Base-by-base conservation (phyloP, 2,113 vertebrate genomes). In the Rhipidura dahli region DNA sequence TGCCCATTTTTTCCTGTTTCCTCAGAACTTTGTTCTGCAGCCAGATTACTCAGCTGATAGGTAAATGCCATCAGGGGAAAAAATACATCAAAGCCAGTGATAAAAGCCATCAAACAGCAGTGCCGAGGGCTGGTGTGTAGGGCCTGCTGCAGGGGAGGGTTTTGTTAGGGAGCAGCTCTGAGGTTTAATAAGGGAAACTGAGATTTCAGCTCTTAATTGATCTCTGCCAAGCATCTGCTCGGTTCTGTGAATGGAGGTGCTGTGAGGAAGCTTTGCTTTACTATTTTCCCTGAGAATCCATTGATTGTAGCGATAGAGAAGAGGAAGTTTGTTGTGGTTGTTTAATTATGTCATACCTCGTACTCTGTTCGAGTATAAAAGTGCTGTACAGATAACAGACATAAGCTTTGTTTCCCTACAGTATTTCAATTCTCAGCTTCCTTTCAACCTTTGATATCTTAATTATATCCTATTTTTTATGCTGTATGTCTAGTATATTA, bases 361-460 rank as follows among this genome's bases (percentile, higher is more conserved):
- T 76, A 15, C 21, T 69, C 89, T 80, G 69, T 87, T 93, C 66
- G 94, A 90, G 33, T 66, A 26, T 56, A 40, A 79, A 90, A 94
- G 64, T 56, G 56, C 79, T 90, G 60, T 0, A 1, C 39, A 86
- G 92, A 92, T 96, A 95, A 95, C 78, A 77, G 66, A 4, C 28
- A 2, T 33, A 16, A 60, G 79, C 68, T 90, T 94, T 94, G 77
- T 83, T 93, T 96, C 75, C 56, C 31, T 80, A 18, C 2, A 4
- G 35, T 80, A 15, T 47, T 93, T 89, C 78, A 88, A 81, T 96
- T 93, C 87, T 93, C 68, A 53, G 65, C 69, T 90, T 94, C 85
- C 79, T 96, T 94, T 85, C 83, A 93, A 57, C 82, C 88, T 73
- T 73, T 87, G 69, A 40, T 96, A 78, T 95, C 94, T 90, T 96